Percentiles rank a stretch among this genome's conserved stretches.
Conservation (phyloP, 2,888 invertebrate genomes). For the Zele albiditarsus region DNA sequence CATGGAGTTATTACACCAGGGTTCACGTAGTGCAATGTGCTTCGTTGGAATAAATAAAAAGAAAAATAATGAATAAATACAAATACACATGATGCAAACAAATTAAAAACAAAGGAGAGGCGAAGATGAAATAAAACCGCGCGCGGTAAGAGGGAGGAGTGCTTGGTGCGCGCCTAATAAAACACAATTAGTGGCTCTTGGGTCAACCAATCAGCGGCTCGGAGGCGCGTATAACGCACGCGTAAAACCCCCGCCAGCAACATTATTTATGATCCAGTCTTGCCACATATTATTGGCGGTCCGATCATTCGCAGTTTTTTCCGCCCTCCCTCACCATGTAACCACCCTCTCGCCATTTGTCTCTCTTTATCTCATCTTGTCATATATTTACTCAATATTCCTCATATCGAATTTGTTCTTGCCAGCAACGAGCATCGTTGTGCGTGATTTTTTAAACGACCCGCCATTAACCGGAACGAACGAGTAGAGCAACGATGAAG, state of each 20-base stretch:
- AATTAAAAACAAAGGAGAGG: conserved; percentile 12
- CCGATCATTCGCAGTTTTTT: conserved; percentile 37
- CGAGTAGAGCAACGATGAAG: not conserved
- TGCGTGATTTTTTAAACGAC: conserved; percentile 39
- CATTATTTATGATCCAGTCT: conserved; percentile 64
- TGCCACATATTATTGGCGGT: conserved; percentile 42
- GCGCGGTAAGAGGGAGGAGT: conserved; percentile 33
- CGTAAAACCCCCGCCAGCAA: conserved; percentile 60
- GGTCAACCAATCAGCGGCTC: conserved; percentile 64
- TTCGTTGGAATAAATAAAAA: not conserved
- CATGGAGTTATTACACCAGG: not conserved
- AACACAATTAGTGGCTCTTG: conserved; percentile 69
- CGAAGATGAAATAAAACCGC: conserved; percentile 49
- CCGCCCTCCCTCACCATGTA: conserved; percentile 44
- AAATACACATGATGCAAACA: not conserved
- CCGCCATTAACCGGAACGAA: not conserved
- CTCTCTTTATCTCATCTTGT: conserved; percentile 26
- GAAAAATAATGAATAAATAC: not conserved
- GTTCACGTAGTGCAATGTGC: not conserved
- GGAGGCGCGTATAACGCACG: conserved; percentile 56
- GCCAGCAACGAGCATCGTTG: conserved; percentile 38
- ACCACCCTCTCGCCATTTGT: conserved; percentile 17
- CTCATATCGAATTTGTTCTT: conserved; percentile 11
- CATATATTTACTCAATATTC: conserved; percentile 17
- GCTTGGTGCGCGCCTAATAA: conserved; percentile 65